Percentiles rank a stretch among this genome's conserved stretches.
These are phyloP conservation scores for Rhizomys pruinosus DNA, from an alignment of 2,113 vertebrate species.

Conservation along the genomic window DNA sequence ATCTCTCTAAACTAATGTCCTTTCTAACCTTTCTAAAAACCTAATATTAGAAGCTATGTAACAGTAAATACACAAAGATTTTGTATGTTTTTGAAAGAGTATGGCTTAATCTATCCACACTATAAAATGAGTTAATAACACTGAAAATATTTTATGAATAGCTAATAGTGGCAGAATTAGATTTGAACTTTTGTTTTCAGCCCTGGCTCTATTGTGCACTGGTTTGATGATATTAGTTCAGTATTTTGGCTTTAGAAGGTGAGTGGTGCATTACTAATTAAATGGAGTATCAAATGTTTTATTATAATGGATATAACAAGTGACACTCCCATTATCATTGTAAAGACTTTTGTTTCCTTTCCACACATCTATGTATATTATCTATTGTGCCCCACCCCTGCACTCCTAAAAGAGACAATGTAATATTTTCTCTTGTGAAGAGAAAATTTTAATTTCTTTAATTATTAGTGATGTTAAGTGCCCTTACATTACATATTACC, in stretches of 20 bases:
- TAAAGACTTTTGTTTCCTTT: neutral
- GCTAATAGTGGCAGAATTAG: constrained; percentile 5
- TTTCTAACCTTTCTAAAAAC: no score
- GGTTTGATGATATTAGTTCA: neutral
- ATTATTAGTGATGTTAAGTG: neutral
- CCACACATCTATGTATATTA: neutral
- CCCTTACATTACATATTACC: neutral
- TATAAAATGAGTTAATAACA: constrained; percentile 30
- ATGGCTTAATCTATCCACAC: neutral
- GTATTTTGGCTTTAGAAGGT: constrained; percentile 5
- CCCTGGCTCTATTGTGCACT: neutral
- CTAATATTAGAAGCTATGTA: neutral
- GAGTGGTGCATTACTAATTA: neutral
- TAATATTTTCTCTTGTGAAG: neutral
- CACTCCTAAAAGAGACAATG: neutral
- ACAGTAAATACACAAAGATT: neutral
- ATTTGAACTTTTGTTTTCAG: constrained; percentile 34
- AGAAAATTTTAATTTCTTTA: neutral
- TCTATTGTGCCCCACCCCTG: no score
- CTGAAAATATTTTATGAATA: neutral
- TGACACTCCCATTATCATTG: neutral
- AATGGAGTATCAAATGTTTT: neutral
- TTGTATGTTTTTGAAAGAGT: neutral
- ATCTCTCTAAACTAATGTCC: neutral
- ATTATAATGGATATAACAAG: no score